Conservation (phyloP, 2,113 vertebrate species). For the Plecotus auritus region DNA sequence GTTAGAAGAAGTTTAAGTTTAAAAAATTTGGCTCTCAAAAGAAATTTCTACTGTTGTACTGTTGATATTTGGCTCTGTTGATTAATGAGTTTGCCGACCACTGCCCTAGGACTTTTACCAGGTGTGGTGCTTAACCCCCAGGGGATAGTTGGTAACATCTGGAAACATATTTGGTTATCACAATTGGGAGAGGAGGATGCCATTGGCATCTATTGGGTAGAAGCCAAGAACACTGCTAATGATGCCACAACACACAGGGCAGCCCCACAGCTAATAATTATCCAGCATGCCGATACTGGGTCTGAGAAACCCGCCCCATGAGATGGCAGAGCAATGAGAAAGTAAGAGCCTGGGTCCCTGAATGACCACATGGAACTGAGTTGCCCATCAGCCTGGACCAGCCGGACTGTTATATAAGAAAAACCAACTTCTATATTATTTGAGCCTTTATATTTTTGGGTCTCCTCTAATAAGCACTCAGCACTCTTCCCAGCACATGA, state of each 20-base stretch:
- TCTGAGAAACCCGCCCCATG: neutral
- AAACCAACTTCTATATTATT: neutral
- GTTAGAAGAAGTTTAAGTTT: too few relatives aligned
- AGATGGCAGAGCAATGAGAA: neutral
- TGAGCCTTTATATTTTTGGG: neutral
- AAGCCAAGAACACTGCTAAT: neutral
- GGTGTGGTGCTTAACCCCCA: too few relatives aligned
- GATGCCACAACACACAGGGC: neutral
- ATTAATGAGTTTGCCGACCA: too few relatives aligned
- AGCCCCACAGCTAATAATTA: neutral
- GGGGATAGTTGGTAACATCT: neutral
- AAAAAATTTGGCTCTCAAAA: too few relatives aligned
- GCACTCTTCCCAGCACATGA: neutral
- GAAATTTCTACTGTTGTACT: too few relatives aligned
- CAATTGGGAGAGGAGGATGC: neutral
- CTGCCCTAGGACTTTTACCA: neutral
- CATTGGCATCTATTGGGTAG: neutral
- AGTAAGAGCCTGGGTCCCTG: neutral
- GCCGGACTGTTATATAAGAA: neutral
- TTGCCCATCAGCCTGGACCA: neutral
- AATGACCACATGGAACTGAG: neutral
- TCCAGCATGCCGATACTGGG: neutral
- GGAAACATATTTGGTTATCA: neutral
- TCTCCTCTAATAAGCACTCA: neutral
- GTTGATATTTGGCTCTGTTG: too few relatives aligned